Evolutionary conservation across 2,888 invertebrate genomes (phyloP), one percentile per base, ranked within the genome.

Genomic region (Lasioglossum lativentre): DNA sequence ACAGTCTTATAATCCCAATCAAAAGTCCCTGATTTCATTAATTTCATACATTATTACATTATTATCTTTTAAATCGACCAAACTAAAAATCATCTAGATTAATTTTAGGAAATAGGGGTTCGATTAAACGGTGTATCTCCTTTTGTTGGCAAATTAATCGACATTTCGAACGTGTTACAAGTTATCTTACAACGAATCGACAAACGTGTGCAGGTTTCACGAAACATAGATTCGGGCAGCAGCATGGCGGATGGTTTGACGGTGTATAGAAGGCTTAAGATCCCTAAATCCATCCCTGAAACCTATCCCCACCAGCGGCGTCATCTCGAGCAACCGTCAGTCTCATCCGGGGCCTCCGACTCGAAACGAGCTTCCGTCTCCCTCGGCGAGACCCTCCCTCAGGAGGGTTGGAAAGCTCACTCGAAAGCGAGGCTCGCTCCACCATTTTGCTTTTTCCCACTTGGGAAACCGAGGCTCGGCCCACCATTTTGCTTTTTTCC

Each of bases 371-470:
- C 63, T 63, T 63, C 63, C 16, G 30, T 63, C 63, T 63, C 63
- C 63, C 63, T 63, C 63, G 27, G 30, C 30, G 63, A 27, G 63
- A 27, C 56, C n/a, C n/a, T 56, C n/a, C 63, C 16, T 0, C 30
- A 16, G 14, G 2, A 30, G 63, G 63, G 63, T 63, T 63, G 63
- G 63, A 63, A 63, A 63, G 63, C 63, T 63, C 63, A 30, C 63
- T 27, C 30, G 63, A 30, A 27, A 27, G 8, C 6, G 30, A 16
- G 14, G 27, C 56, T n/a, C 56, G n/a, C 30, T 14, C 30, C 30
- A 30, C 30, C 63, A 63, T 63, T 76, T 74, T 77, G 72, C 70
- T 42, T 81, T n/a, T 30, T 74, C 70, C 56, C 56, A 23, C 56
- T 56, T n/a, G 56, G 10, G 12, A n/a, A 56, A 12, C 12, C 56